phyloP scores from a whole-genome alignment of 92 coral and sea anemone genomes.

The Bergia sp. region DNA sequence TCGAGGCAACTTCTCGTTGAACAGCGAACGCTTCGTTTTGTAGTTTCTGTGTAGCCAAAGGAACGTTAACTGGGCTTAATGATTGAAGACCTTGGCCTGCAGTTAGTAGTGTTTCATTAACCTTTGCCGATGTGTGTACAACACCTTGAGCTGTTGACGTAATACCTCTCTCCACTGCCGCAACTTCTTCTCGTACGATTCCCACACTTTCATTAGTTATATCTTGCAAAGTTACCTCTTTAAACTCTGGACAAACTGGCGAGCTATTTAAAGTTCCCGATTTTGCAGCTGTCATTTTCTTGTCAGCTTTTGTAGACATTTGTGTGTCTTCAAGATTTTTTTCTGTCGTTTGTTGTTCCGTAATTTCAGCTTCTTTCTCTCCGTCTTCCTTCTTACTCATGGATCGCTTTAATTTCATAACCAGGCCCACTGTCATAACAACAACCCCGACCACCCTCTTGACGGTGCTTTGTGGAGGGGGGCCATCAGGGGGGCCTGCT shows the following conservation, averaged over 20 bases:
- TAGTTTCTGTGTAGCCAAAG: slow-evolving; percentile 6
- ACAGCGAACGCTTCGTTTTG: slow-evolving; percentile 20
- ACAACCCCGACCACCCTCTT: slow-evolving; percentile 74
- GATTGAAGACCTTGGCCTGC: slow-evolving; percentile 28
- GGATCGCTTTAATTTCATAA: slow-evolving; percentile 62
- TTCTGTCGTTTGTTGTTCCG: slow-evolving; percentile 14
- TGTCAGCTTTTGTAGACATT: not conserved
- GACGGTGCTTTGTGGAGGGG: slow-evolving; percentile 58
- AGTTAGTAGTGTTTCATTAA: slow-evolving; percentile 23
- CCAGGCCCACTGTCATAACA: slow-evolving; percentile 64
- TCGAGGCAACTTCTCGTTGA: slow-evolving; percentile 23
- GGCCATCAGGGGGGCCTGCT: slow-evolving; percentile 44
- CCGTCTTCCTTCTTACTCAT: slow-evolving; percentile 50
- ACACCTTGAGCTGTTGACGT: slow-evolving; percentile 8
- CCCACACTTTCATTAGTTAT: slow-evolving; percentile 26
- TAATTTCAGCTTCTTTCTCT: slow-evolving; percentile 14
- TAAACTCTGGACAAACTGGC: not conserved
- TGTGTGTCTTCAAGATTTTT: not conserved
- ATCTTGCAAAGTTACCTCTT: slow-evolving; percentile 13
- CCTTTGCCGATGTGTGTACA: not conserved
- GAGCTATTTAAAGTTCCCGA: not conserved
- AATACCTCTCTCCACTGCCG: not conserved
- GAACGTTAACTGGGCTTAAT: slow-evolving; percentile 9
- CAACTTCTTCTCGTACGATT: slow-evolving; percentile 7
- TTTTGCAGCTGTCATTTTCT: not conserved